Conservation (phyloP, 2,888 invertebrate genomes). For the Helleia helle region DNA sequence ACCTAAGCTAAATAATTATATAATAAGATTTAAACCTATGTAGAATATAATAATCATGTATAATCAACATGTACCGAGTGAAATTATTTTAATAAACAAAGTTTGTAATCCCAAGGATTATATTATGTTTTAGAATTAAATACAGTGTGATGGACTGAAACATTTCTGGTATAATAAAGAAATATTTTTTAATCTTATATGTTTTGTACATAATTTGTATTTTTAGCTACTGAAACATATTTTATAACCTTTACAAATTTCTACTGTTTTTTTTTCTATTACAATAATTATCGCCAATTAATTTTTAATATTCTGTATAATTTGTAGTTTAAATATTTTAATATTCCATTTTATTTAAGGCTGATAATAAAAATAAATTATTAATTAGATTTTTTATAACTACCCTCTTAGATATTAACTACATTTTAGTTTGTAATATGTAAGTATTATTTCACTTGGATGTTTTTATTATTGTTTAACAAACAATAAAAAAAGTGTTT, state of each 20-base stretch:
- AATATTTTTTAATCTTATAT: slow-evolving; percentile 30
- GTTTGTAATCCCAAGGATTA: slow-evolving; percentile 46
- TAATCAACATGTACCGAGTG: too few species aligned
- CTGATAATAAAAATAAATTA: slow-evolving; percentile 56
- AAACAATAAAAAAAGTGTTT: not conserved
- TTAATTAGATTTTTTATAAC: slow-evolving; percentile 32
- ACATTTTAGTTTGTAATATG: slow-evolving; percentile 10
- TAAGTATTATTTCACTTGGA: slow-evolving; percentile 18
- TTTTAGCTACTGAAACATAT: slow-evolving; percentile 27
- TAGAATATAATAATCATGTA: too few species aligned
- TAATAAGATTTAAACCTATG: too few species aligned
- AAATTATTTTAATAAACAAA: not conserved
- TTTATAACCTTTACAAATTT: slow-evolving; percentile 35
- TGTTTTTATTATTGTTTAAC: not conserved
- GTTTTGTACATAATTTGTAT: slow-evolving; percentile 46
- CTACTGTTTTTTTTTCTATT: slow-evolving; percentile 39
- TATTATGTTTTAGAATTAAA: too few species aligned
- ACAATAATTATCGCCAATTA: slow-evolving; percentile 37
- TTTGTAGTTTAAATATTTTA: slow-evolving; percentile 55
- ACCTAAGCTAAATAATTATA: too few species aligned
- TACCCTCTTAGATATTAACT: not conserved
- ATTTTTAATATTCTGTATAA: slow-evolving; percentile 52
- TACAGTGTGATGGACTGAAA: slow-evolving; percentile 63
- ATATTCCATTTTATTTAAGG: slow-evolving; percentile 61
- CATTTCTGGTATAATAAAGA: slow-evolving; percentile 25